phyloP scores from a whole-genome alignment of 2,113 vertebrate genomes.

The Oreamnos americanus region DNA sequence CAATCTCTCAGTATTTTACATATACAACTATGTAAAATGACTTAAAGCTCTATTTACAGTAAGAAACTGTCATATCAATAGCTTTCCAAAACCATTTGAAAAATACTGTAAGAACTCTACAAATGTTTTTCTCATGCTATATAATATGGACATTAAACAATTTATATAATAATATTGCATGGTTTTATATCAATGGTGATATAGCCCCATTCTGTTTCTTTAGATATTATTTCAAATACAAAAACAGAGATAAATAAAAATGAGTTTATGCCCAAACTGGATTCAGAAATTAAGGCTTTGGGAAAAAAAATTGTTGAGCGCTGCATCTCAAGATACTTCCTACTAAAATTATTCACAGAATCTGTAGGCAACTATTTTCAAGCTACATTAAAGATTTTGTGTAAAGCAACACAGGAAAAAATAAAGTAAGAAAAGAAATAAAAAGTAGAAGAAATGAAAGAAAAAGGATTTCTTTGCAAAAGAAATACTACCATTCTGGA shows the following conservation, averaged over 20 bases:
- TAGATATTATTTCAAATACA: background rate
- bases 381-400: background rate
- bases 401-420: background rate
- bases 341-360: background rate
- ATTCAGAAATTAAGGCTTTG: background rate
- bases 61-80: background rate
- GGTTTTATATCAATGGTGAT: background rate
- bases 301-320: background rate
- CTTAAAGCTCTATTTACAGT: background rate
- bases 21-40: background rate
- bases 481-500: background rate
- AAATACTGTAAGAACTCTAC: background rate
- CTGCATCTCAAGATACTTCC: background rate
- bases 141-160: background rate
- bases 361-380: background rate
- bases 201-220: background rate
- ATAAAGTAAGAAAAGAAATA: background rate
- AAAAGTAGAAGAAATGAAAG: background rate
- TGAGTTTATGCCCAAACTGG: background rate
- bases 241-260: background rate
- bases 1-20: background rate
- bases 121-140: background rate
- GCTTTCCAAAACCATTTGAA: background rate
- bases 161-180: background rate
- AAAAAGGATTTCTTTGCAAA: background rate